Base-by-base conservation (phyloP, 2,113 vertebrate genomes). In the Mastomys coucha region DNA sequence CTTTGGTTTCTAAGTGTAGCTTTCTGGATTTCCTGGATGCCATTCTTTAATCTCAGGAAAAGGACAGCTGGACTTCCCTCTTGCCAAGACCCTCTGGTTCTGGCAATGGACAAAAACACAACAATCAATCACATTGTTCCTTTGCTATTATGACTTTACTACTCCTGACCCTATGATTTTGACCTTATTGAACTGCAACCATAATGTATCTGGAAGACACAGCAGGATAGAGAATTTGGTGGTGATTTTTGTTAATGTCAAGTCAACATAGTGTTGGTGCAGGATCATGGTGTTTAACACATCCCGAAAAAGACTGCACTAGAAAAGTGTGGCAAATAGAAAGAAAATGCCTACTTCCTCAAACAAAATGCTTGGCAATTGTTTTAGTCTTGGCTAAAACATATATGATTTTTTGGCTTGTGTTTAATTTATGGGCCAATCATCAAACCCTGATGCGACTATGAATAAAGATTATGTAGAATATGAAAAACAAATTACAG, bases 401-500 rank as follows among this genome's bases (percentile, higher is more conserved):
- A 69, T 89, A 69, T 70, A 65, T 87, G 70, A 45, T 94, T 92
- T 78, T 78, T 82, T 90, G 89, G 69, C 95, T 49, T 16, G 60
- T 86, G 56, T 88, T 94, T 96, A 63, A 33, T 93, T 93, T 91
- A 93, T 86, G 70, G 90, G 69, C 63, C 89, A 82, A 53, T 75
- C 69, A 88, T 88, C 51, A 97, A 91, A 85, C 53, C n/a, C 75
- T 92, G 80, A 88, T 88, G 76, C 88, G 88, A 67, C 87, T 96
- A 84, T 93, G 92, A 98, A 96, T 96, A 97, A 97, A 96, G 88
- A 96, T 94, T 95, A 91, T 94, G n/a, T 91, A 88, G 94, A 95
- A 51, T 89, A 85, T 72, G 80, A 93, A 94, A 89, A 94, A 89
- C 58, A 69, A 89, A 92, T 95, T 93, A 94, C 51, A 88, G 88